These are phyloP conservation scores for Glaucomys volans DNA, from an alignment of 2,113 vertebrate species.

Conservation along the genomic window DNA sequence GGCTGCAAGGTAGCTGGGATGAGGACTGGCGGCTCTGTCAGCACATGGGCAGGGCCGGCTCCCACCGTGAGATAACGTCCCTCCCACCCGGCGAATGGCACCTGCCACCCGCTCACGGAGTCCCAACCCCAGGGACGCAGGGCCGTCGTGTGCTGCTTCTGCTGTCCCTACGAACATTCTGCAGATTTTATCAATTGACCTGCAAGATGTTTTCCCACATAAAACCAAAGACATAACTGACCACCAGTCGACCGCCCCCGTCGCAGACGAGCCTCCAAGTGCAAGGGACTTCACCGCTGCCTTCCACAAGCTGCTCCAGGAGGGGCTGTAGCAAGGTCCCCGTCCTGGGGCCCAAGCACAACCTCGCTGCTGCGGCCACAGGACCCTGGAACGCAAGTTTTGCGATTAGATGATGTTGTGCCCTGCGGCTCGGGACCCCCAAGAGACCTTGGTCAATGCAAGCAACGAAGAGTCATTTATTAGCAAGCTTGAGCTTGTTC, in stretches of 20 bases:
- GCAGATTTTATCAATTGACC: not conserved
- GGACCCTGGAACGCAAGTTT: not conserved
- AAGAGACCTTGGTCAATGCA: no score
- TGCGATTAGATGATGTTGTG: not conserved
- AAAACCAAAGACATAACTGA: not conserved
- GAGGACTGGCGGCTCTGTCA: not conserved
- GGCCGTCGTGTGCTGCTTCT: fast-evolving
- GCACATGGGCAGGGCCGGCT: not conserved
- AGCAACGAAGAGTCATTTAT: no score
- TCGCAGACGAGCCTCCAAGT: not conserved
- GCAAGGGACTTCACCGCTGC: fast-evolving
- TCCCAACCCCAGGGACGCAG: not conserved
- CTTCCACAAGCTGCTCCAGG: fast-evolving
- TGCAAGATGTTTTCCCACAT: not conserved
- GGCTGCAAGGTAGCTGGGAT: fast-evolving
- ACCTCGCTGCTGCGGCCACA: not conserved
- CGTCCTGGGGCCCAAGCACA: no score
- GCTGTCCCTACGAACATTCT: not conserved
- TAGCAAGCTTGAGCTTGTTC: no score
- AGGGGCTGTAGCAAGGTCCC: fast-evolving
- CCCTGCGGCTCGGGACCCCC: no score
- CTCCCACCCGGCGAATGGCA: not conserved
- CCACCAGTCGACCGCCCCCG: fast-evolving
- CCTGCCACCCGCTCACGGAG: not conserved
- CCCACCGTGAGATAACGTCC: fast-evolving